Conservation (phyloP, 2,113 vertebrate genomes). For the Cettia cetti region DNA sequence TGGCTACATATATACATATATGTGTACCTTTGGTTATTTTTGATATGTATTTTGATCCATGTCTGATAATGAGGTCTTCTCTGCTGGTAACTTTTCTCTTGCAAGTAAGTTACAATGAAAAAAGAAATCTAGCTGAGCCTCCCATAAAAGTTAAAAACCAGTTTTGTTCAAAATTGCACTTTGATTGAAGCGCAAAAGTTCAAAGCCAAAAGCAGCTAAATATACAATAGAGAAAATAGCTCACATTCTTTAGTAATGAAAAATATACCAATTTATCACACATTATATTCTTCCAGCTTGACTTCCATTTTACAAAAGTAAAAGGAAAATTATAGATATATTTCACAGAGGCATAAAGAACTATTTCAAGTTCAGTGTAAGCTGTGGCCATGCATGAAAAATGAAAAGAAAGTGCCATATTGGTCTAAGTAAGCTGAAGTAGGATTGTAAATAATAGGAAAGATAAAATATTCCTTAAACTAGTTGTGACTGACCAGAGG, state of each 20-base stretch:
- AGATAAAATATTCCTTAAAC: neutral
- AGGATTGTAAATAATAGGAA: neutral
- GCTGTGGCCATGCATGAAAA: neutral
- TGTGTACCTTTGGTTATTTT: neutral
- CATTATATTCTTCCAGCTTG: conserved; percentile 47
- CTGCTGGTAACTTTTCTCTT: neutral
- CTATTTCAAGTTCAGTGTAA: neutral
- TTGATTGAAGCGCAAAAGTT: conserved; percentile 66
- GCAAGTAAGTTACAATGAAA: neutral
- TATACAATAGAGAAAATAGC: conserved; percentile 48
- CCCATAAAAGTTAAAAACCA: conserved; percentile 48
- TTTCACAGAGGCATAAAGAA: conserved; percentile 35
- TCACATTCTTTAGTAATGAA: conserved; percentile 49
- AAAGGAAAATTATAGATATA: conserved; percentile 30
- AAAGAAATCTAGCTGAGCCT: conserved; percentile 16
- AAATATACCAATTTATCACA: conserved; percentile 63
- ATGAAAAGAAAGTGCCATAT: neutral
- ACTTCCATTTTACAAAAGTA: conserved; percentile 45
- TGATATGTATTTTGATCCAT: neutral
- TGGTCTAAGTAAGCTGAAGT: neutral
- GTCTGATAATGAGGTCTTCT: conserved; percentile 7
- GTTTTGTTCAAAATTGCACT: conserved; percentile 59
- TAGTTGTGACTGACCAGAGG: neutral
- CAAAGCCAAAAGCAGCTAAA: conserved; percentile 64
- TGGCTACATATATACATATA: neutral